A percentile compares a stretch with the other conserved stretches of the same genome.
Evolutionary conservation across 2,113 vertebrate genomes (phyloP).

Genomic region (Embiotoca jacksoni): DNA sequence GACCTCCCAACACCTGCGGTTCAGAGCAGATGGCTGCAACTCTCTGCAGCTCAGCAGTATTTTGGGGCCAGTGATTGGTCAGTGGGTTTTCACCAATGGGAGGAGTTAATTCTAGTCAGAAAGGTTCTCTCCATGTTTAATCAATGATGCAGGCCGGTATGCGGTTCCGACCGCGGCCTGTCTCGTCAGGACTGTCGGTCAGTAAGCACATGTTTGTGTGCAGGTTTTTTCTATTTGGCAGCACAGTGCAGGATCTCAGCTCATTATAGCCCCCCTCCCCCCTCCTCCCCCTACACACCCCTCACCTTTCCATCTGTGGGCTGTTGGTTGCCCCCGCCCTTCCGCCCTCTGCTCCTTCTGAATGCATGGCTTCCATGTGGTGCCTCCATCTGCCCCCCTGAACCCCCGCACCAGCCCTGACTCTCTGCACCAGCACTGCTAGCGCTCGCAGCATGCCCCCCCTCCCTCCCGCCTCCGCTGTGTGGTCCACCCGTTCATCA

Average conservation of each 20-base stretch:
- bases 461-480: slow-evolving; percentile 40
- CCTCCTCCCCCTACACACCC: slow-evolving; percentile 31
- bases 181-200: slow-evolving; percentile 14
- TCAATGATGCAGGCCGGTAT: not conserved
- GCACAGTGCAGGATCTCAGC: slow-evolving; percentile 76
- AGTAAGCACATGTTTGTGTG: slow-evolving; percentile 8
- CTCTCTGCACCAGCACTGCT: slow-evolving; percentile 56
- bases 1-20: slow-evolving; percentile 49
- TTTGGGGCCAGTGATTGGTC: slow-evolving; percentile 51
- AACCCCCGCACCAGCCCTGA: slow-evolving; percentile 44
- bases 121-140: slow-evolving; percentile 1
- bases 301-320: slow-evolving; percentile 74
- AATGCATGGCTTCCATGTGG: slow-evolving; percentile 85
- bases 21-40: slow-evolving; percentile 76
- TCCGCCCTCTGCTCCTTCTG: slow-evolving; percentile 44
- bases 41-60: slow-evolving; percentile 66
- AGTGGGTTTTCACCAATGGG: slow-evolving; percentile 32
- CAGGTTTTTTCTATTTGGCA: slow-evolving; percentile 75
- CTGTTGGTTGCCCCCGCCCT: slow-evolving; percentile 41
- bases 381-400: slow-evolving; percentile 74
- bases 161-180: slow-evolving; percentile 13
- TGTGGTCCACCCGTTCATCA: slow-evolving; percentile 38
- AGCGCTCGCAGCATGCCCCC: slow-evolving; percentile 69
- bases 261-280: slow-evolving; percentile 29
- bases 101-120: slow-evolving; percentile 6